A percentile compares a stretch with the other conserved stretches of the same genome.
Evolutionary conservation across 2,113 vertebrate genomes (phyloP).

Genomic region (Motacilla tschutschensis): DNA sequence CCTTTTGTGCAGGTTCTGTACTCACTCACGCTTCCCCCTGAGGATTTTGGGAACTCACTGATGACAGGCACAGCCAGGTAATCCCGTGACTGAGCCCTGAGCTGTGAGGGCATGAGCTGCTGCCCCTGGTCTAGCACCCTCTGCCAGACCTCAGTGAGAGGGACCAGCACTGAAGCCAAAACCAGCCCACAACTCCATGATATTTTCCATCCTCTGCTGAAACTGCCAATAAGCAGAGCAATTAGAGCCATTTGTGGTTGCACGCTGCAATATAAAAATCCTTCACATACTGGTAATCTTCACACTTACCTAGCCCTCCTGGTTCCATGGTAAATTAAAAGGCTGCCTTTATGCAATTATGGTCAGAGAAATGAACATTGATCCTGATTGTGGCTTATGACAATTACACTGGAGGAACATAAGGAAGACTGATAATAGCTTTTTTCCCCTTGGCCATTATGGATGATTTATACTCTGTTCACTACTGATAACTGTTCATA

Average conservation of each 20-base stretch:
- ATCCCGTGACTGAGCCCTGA: not conserved
- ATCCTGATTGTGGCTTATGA: constrained; percentile 70
- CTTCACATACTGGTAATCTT: constrained; percentile 53
- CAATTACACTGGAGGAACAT: constrained; percentile 71
- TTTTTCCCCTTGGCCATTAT: constrained; percentile 66
- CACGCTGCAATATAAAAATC: constrained; percentile 9
- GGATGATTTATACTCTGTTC: constrained; percentile 69
- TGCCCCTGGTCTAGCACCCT: not conserved
- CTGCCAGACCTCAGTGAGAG: not conserved
- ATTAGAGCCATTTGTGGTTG: constrained; percentile 29
- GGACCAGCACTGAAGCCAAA: not conserved
- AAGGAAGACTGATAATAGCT: constrained; percentile 74
- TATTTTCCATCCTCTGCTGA: not conserved
- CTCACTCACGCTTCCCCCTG: not conserved
- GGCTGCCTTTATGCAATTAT: constrained; percentile 66
- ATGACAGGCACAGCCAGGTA: not conserved
- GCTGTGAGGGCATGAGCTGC: fast-evolving
- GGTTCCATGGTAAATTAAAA: constrained; percentile 63
- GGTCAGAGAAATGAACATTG: constrained; percentile 68
- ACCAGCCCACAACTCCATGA: not conserved
- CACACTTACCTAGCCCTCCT: constrained; percentile 58
- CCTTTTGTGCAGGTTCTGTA: not conserved
- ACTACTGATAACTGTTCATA: constrained; percentile 64
- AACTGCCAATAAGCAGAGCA: not conserved
- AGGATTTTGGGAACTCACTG: not conserved